A percentile compares a stretch with the other conserved stretches of the same genome.
Evolutionary conservation across 2,797 vertebrate genomes (phyloP).

Genomic region (Aselliscus stoliczkanus): DNA sequence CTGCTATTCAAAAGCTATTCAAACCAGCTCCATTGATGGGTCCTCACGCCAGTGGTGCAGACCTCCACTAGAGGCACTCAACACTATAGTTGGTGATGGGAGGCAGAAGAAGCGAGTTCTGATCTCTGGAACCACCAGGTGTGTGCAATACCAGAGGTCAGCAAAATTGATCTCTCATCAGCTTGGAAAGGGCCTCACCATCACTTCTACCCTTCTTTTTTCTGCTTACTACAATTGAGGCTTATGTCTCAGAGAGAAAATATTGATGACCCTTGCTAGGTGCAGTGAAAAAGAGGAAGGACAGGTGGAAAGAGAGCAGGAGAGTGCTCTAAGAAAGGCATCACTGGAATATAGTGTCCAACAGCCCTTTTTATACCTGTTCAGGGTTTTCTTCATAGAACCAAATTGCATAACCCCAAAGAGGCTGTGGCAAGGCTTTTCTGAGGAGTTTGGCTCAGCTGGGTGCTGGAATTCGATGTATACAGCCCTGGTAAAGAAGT

Average conservation of each 20-base stretch:
- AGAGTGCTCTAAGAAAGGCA: not conserved
- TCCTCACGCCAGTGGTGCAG: not conserved
- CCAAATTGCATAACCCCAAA: not conserved
- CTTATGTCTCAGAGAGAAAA: not conserved
- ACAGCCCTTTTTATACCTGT: not conserved
- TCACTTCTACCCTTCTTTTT: not conserved
- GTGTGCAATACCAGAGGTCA: not conserved
- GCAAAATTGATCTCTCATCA: not conserved
- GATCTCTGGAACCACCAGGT: not conserved
- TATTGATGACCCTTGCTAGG: not conserved
- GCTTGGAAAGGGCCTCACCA: not conserved
- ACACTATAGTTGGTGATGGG: not conserved
- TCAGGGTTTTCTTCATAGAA: not conserved
- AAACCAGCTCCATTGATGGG: not conserved
- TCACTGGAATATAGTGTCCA: not conserved
- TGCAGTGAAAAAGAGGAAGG: not conserved
- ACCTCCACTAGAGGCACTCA: constrained; percentile 60
- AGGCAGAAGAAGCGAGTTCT: not conserved
- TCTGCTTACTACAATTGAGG: not conserved
- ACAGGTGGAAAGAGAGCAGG: not conserved
- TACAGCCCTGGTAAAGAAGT: not conserved
- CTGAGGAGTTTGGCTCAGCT: not conserved
- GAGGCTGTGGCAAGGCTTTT: not conserved
- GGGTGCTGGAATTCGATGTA: not conserved
- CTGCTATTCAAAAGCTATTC: not conserved